Conservation (phyloP, 2,888 invertebrate genomes). For the Aplocera efformata region DNA sequence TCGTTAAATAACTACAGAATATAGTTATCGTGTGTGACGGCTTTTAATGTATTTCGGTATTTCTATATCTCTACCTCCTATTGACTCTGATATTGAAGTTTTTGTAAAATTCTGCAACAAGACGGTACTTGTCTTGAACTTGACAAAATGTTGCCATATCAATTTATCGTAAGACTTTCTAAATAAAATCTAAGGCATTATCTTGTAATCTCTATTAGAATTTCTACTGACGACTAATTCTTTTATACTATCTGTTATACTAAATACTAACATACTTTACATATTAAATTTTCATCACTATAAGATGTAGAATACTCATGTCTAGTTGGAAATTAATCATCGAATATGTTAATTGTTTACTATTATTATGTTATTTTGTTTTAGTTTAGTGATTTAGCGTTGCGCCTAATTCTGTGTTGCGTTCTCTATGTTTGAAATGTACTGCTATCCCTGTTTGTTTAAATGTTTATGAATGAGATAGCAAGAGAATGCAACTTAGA, state of each 20-base stretch:
- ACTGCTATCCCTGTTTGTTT: too few relatives aligned
- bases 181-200: conserved; percentile 25
- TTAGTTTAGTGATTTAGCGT: conserved; percentile 13
- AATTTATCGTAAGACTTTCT: conserved; percentile 26
- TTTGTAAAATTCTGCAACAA: conserved; percentile 4
- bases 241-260: conserved; percentile 27
- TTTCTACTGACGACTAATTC: conserved; percentile 31
- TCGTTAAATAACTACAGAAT: too few relatives aligned
- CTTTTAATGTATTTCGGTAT: conserved; percentile 15
- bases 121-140: not conserved
- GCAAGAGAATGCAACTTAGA: too few relatives aligned
- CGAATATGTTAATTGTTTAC: conserved; percentile 5
- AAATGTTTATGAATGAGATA: too few relatives aligned
- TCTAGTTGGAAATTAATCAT: conserved; percentile 11
- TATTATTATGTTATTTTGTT: conserved; percentile 25
- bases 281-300: conserved; percentile 15
- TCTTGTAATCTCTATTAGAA: conserved; percentile 32
- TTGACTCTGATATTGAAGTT: conserved; percentile 5
- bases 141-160: conserved; percentile 32
- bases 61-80: not conserved
- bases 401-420: too few relatives aligned
- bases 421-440: too few relatives aligned
- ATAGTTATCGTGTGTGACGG: too few relatives aligned
- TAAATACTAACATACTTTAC: conserved; percentile 17
- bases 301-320: conserved; percentile 16